Percentiles rank a stretch among this genome's conserved stretches.
phyloP scores from a whole-genome alignment of 2,888 invertebrate species.

The Hirtodrosophila duncani region DNA sequence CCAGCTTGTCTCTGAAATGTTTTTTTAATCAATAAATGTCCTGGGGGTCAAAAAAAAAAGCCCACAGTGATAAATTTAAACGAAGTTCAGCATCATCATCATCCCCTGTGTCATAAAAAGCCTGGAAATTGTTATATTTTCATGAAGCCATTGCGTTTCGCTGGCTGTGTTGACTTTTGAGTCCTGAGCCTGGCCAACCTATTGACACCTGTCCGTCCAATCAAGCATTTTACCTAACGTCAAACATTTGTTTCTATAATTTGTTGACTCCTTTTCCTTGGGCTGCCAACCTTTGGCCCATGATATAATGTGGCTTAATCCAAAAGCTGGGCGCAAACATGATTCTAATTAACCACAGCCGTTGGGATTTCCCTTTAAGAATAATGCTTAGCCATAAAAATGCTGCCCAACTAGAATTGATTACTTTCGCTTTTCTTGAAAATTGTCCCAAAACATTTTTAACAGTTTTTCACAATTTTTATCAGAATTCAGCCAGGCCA shows the following conservation, averaged over 20 bases:
- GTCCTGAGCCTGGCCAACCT: constrained; percentile 16
- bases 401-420: constrained; percentile 44
- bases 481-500: constrained; percentile 31
- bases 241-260: constrained; percentile 47
- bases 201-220: constrained; percentile 46
- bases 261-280: constrained; percentile 59
- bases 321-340: neutral
- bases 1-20: constrained; percentile 10
- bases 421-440: constrained; percentile 40
- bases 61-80: constrained; percentile 62
- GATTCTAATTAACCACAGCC: constrained; percentile 45
- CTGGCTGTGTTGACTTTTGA: constrained; percentile 32
- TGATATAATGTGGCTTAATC: constrained; percentile 64
- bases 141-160: constrained; percentile 58
- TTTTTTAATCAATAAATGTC: constrained; percentile 65
- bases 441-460: constrained; percentile 47
- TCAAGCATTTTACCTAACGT: constrained; percentile 1
- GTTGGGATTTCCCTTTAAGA: constrained; percentile 21
- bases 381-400: constrained; percentile 34
- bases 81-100: no score
- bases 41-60: no score
- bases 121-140: no score
- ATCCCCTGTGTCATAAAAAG: no score
- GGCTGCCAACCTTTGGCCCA: constrained; percentile 29
- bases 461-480: constrained; percentile 42